phyloP scores from a whole-genome alignment of 2,888 invertebrate species.

The Caenorhabditis panamensis region DNA sequence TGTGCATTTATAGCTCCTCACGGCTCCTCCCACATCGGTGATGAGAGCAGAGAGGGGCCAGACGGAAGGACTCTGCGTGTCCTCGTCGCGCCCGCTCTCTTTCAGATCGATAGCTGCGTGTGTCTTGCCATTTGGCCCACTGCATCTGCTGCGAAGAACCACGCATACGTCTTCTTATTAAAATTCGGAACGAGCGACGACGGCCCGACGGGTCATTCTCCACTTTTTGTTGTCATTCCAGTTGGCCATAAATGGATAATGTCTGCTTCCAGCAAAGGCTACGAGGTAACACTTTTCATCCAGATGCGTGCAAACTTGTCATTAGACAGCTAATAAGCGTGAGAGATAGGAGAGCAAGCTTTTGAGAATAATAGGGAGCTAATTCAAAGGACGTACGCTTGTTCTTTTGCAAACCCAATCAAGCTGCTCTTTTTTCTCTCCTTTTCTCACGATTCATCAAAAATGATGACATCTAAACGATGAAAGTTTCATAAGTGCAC shows the following conservation, averaged over 20 bases:
- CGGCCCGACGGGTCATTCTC: conserved; percentile 48
- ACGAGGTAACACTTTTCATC: conserved; percentile 43
- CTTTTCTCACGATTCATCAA: neutral
- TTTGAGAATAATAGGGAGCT: conserved; percentile 11
- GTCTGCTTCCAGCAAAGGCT: conserved; percentile 62
- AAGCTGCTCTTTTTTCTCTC: no score
- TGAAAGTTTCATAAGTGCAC: neutral
- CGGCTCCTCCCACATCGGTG: conserved; percentile 47
- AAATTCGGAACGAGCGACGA: conserved; percentile 57
- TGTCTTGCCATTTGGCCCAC: conserved; percentile 50
- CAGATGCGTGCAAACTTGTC: conserved; percentile 16
- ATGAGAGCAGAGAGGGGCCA: conserved; percentile 53
- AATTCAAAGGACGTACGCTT: conserved; percentile 2
- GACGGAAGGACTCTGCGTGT: conserved; percentile 54
- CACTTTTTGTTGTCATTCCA: conserved; percentile 40
- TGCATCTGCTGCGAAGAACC: conserved; percentile 40
- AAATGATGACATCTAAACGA: neutral
- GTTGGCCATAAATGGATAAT: conserved; percentile 60
- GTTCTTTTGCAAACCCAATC: conserved; percentile 1
- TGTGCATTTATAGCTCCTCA: conserved; percentile 59
- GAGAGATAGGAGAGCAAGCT: conserved; percentile 33
- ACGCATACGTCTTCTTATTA: conserved; percentile 55
- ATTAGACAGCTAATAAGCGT: conserved; percentile 41
- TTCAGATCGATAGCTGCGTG: conserved; percentile 55
- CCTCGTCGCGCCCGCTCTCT: conserved; percentile 35